phyloP scores from a whole-genome alignment of 2,888 invertebrate genomes.

The Chloromyia formosa region DNA sequence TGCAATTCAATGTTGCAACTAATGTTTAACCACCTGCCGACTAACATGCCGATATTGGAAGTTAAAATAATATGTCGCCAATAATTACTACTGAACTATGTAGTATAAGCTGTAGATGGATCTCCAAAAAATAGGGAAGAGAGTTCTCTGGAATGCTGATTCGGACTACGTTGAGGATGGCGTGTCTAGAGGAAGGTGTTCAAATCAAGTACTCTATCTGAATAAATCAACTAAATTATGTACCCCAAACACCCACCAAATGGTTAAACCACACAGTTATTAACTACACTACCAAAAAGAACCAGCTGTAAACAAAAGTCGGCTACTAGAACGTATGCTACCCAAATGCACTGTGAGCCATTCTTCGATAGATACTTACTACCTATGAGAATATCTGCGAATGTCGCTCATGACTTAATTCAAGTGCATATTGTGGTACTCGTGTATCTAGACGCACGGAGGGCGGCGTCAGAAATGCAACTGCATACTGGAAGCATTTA shows the following conservation, averaged over 20 bases:
- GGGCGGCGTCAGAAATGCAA: slow-evolving; percentile 9
- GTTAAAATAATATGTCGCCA: not conserved
- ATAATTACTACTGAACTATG: too few species aligned
- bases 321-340: slow-evolving; percentile 7
- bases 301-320: slow-evolving; percentile 28
- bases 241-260: not conserved
- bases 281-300: not conserved
- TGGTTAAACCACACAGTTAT: not conserved
- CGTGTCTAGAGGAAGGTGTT: too few species aligned
- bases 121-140: too few species aligned
- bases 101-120: too few species aligned
- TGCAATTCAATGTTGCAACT: slow-evolving; percentile 32
- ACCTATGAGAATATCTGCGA: not conserved
- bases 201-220: too few species aligned
- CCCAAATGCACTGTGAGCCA: not conserved
- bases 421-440: slow-evolving; percentile 12
- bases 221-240: not conserved
- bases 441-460: too few species aligned
- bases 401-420: slow-evolving; percentile 32
- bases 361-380: slow-evolving; percentile 1
- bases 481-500: slow-evolving; percentile 24
- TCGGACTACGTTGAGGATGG: too few species aligned
- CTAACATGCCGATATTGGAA: not conserved
- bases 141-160: too few species aligned
- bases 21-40: slow-evolving; percentile 17